phyloP scores from a whole-genome alignment of 2,113 vertebrate species.

The Machaerirhynchus nigripectus region DNA sequence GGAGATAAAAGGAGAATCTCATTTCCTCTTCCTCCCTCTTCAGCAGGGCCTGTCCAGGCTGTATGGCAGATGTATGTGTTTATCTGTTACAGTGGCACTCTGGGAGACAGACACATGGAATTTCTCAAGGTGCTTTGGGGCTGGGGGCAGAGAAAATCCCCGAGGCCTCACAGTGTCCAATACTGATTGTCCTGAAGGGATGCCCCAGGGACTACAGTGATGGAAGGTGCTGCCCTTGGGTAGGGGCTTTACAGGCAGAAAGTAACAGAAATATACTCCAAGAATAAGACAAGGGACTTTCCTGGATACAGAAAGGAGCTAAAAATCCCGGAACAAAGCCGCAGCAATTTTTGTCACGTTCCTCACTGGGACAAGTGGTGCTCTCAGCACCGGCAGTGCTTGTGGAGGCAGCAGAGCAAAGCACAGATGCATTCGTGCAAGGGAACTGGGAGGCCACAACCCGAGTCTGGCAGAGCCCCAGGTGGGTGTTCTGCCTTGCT shows the following conservation, averaged over 20 bases:
- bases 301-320: background rate
- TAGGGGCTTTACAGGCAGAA: background rate
- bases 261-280: background rate
- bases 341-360: background rate
- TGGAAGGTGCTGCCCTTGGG: background rate
- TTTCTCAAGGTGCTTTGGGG: background rate
- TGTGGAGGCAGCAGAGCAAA: background rate
- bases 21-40: background rate
- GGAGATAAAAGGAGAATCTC: background rate
- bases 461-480: background rate
- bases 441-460: background rate
- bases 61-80: accelerated
- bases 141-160: background rate
- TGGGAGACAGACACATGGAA: accelerated
- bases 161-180: accelerated
- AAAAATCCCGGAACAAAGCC: background rate
- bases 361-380: background rate
- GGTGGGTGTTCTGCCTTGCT: background rate
- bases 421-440: background rate
- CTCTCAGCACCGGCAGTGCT: background rate
- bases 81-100: background rate
- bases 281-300: background rate
- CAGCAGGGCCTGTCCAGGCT: background rate
- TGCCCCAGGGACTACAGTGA: background rate
- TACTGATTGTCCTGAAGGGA: accelerated